Conservation (phyloP, 2,797 vertebrate genomes). For the Neosilurus mollespiculum region DNA sequence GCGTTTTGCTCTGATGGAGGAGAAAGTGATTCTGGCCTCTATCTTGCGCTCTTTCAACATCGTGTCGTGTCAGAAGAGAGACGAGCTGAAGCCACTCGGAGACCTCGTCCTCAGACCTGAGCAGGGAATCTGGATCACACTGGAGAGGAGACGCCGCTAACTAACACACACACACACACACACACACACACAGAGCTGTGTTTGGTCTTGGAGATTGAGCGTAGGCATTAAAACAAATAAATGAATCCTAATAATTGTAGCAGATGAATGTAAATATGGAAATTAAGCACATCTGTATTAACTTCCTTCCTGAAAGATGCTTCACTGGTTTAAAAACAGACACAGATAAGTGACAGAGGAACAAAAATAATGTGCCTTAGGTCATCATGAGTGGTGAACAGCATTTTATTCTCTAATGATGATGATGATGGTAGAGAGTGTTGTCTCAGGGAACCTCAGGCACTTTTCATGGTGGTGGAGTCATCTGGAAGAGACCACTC, state of each 20-base stretch:
- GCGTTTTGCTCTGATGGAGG: conserved; percentile 90
- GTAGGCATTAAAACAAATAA: too few relatives aligned
- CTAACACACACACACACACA: background rate
- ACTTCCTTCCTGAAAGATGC: background rate
- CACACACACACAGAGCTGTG: background rate
- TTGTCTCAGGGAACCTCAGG: background rate
- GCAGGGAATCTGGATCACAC: conserved; percentile 83
- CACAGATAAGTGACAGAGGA: background rate
- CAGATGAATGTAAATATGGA: background rate
- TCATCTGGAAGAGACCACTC: background rate
- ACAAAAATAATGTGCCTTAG: background rate
- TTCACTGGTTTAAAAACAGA: too few relatives aligned
- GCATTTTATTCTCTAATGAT: background rate
- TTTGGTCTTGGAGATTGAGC: too few relatives aligned
- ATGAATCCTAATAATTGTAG: background rate
- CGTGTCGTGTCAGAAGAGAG: conserved; percentile 78
- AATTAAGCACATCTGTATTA: background rate
- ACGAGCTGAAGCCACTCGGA: conserved; percentile 78
- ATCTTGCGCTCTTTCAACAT: conserved; percentile 82
- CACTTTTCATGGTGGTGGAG: too few relatives aligned
- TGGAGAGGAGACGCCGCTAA: conserved; percentile 69
- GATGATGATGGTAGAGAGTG: background rate
- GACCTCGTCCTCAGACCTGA: conserved; percentile 88
- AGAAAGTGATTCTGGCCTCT: conserved; percentile 84
- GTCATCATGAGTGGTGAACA: background rate